Evolutionary conservation across 2,888 invertebrate genomes (phyloP).

Genomic region (Rugalucina vietnamica): DNA sequence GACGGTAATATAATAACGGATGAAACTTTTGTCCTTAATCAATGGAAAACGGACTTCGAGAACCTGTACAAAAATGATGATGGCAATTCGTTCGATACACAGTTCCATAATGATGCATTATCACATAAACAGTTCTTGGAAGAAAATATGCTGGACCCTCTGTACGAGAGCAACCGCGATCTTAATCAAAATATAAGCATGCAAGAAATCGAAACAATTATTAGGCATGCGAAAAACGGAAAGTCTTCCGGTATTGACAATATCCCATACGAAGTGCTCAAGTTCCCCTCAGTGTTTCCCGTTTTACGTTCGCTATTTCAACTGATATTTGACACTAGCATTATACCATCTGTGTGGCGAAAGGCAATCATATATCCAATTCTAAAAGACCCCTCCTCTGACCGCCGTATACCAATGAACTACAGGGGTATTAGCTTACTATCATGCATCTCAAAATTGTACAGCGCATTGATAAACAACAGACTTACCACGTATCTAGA

Average conservation of each 20-base stretch:
- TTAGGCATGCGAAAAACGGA: background rate
- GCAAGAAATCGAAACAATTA: background rate
- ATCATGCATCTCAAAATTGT: no score
- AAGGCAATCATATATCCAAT: conserved; percentile 20
- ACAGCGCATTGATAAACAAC: no score
- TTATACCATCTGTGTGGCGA: conserved; percentile 32
- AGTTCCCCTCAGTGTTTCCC: conserved; percentile 15
- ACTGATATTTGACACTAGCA: conserved; percentile 23
- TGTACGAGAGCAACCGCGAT: background rate
- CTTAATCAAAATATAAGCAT: background rate
- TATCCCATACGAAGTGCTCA: conserved; percentile 32
- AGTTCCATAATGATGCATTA: background rate
- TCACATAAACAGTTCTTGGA: background rate
- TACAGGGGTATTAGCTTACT: no score
- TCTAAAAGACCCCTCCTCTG: conserved; percentile 9
- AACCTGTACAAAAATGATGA: background rate
- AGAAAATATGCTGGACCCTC: background rate
- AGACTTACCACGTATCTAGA: conserved; percentile 19
- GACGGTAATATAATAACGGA: background rate
- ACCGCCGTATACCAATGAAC: no score
- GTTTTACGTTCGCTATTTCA: conserved; percentile 37
- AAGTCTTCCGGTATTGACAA: conserved; percentile 25
- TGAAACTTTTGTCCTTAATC: background rate
- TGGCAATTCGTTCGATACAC: background rate
- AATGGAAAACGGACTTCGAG: background rate